Evolutionary conservation across 2,888 invertebrate species (phyloP).

Genomic region (Tipula lateralis): DNA sequence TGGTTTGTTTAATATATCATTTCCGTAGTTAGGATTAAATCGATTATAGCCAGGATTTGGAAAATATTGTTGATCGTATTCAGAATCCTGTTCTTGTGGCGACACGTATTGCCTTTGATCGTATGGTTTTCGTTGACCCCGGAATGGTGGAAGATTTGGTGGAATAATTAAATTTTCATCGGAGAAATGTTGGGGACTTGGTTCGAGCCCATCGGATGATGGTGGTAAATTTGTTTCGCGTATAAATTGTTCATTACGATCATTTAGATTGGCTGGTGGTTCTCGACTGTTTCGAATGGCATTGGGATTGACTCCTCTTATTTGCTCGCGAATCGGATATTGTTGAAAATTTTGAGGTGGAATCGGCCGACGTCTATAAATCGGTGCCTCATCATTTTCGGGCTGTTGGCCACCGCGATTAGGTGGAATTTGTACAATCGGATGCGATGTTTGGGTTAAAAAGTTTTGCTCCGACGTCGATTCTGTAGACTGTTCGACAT

Average conservation of each 20-base stretch:
- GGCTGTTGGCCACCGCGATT: constrained; percentile 42
- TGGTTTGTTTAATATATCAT: constrained; percentile 60
- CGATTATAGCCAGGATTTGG: constrained; percentile 35
- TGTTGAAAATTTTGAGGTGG: constrained; percentile 30
- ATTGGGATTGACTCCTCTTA: constrained; percentile 47
- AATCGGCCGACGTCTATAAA: constrained; percentile 33
- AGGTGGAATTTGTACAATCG: constrained; percentile 49
- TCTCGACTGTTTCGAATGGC: constrained; percentile 28
- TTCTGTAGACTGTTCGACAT: constrained; percentile 54
- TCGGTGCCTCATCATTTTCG: constrained; percentile 33
- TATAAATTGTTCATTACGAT: constrained; percentile 38
- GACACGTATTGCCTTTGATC: constrained; percentile 37
- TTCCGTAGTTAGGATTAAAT: constrained; percentile 49
- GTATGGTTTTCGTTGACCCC: constrained; percentile 32
- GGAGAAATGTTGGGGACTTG: not conserved
- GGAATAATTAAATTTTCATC: constrained; percentile 27
- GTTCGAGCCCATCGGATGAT: not conserved
- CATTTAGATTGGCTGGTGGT: not conserved
- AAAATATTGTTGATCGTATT: constrained; percentile 40
- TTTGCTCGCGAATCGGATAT: constrained; percentile 45
- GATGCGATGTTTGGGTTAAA: constrained; percentile 54
- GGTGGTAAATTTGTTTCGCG: constrained; percentile 39
- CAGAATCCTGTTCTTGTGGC: constrained; percentile 36
- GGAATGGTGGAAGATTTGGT: constrained; percentile 30
- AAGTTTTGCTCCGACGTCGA: constrained; percentile 52